These are phyloP conservation scores for Psilopsiagon aymara DNA, from an alignment of 2,113 vertebrate species.

Conservation along the genomic window DNA sequence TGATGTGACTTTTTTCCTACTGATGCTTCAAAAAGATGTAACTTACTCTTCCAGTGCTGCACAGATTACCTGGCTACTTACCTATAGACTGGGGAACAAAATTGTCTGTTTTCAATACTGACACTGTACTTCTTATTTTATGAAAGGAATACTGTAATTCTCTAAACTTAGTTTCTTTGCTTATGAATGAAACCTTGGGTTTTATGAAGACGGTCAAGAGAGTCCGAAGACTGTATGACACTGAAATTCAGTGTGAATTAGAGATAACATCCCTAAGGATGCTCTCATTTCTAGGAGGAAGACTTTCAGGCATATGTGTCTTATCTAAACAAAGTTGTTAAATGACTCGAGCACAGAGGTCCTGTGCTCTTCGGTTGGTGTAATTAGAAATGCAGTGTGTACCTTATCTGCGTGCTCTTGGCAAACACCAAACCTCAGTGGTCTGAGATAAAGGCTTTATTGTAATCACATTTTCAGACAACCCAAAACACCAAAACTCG, in stretches of 20 bases:
- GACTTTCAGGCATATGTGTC: background rate
- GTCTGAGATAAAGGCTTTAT: background rate
- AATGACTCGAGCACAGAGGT: background rate
- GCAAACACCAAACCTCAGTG: background rate
- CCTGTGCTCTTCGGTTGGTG: background rate
- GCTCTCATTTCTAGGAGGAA: background rate
- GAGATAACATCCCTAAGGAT: background rate
- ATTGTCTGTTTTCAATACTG: background rate
- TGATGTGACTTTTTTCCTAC: background rate
- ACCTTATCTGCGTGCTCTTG: background rate
- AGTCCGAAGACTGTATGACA: background rate
- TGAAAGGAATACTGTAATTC: background rate
- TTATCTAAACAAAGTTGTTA: background rate
- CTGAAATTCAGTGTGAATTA: background rate
- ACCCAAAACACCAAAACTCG: background rate
- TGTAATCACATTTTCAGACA: background rate
- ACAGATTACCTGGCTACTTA: background rate
- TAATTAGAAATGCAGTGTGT: background rate
- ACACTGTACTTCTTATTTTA: background rate
- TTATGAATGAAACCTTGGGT: background rate
- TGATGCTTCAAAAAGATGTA: background rate
- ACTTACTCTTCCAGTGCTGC: background rate
- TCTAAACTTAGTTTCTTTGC: background rate
- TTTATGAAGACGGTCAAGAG: background rate
- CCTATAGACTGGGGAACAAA: background rate